Percentiles rank a stretch among this genome's conserved stretches.
Evolutionary conservation across 2,888 invertebrate species (phyloP).

Genomic region (Drosophila merina): DNA sequence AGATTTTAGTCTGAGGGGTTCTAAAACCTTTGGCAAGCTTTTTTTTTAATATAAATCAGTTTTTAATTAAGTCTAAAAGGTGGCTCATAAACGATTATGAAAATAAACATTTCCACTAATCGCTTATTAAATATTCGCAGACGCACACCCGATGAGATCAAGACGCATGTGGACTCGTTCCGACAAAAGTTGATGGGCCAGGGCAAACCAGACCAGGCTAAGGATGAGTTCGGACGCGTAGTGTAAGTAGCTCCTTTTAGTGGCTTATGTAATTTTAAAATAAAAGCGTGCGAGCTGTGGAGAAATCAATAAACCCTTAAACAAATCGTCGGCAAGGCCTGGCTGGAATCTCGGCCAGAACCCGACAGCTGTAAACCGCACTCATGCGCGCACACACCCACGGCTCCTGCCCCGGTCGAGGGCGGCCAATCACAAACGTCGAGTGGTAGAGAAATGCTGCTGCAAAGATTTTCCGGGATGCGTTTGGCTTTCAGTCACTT

Average conservation of each 20-base stretch:
- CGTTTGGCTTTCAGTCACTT: conserved; percentile 68
- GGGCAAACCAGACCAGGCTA: conserved; percentile 86
- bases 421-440: conserved; percentile 51
- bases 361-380: conserved; percentile 49
- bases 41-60: background rate
- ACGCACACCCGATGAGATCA: conserved; percentile 93
- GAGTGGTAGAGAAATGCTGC: conserved; percentile 68
- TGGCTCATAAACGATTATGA: background rate
- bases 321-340: conserved; percentile 40
- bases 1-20: conserved; percentile 5
- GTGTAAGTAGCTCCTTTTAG: conserved; percentile 75
- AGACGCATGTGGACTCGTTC: conserved; percentile 93
- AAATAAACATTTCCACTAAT: background rate
- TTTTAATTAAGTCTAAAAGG: conserved; percentile 19
- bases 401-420: background rate
- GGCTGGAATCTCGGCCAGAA: conserved; percentile 62
- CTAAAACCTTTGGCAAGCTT: background rate
- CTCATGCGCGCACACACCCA: conserved; percentile 44
- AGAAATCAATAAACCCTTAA: conserved; percentile 60
- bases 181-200: conserved; percentile 92
- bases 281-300: conserved; percentile 18
- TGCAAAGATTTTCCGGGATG: conserved; percentile 62
- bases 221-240: conserved; percentile 94
- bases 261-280: conserved; percentile 15
- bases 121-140: conserved; percentile 84